Base-by-base conservation (phyloP, 2,797 vertebrate genomes). In the Aldrovandia affinis region DNA sequence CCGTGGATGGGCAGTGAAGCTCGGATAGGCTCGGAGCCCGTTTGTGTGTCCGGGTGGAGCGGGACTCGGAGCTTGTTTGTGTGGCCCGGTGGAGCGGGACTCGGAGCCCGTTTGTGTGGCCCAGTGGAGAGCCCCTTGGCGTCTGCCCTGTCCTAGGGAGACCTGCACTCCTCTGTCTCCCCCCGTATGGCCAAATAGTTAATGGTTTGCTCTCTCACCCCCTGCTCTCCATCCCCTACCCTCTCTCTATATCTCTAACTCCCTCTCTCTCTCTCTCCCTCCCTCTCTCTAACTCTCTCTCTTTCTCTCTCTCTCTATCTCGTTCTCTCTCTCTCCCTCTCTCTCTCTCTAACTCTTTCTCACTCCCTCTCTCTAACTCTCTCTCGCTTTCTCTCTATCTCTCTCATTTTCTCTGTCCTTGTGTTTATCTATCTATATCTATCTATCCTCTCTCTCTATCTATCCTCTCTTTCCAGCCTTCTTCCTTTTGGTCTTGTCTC, bases 181-280 rank as follows among this genome's bases (percentile, higher is more conserved):
- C 52, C 81, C 63, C 28, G 47, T 25, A 82, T 81, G 81, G 87
- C 86, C 86, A 89, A 83, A 85, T 87, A 92, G 91, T 92, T 93
- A 94, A 93, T 93, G 85, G 89, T 92, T 91, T 90, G 84, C 90
- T 90, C 91, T 84, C 89, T 39, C 18, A 9, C 44, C 28, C 79
- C 25, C 54, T 33, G 28, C 57, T n/a, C n/a, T n/a, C n/a, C n/a
- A n/a, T n/a, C n/a, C n/a, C n/a, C n/a, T n/a, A n/a, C n/a, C n/a
- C n/a, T n/a, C n/a, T n/a, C n/a, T n/a, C n/a, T n/a, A n/a, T n/a
- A n/a, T n/a, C n/a, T n/a, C n/a, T n/a, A n/a, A 61, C 22, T 39
- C 78, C 36, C 61, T 28, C 61, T 36, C 47, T n/a, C 44, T 44
- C 9, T 10, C 70, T 15, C 81, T 0, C 63, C 79, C 85, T 85